Base-by-base conservation (phyloP, 2,797 vertebrate species). In the Poecilia gillii region DNA sequence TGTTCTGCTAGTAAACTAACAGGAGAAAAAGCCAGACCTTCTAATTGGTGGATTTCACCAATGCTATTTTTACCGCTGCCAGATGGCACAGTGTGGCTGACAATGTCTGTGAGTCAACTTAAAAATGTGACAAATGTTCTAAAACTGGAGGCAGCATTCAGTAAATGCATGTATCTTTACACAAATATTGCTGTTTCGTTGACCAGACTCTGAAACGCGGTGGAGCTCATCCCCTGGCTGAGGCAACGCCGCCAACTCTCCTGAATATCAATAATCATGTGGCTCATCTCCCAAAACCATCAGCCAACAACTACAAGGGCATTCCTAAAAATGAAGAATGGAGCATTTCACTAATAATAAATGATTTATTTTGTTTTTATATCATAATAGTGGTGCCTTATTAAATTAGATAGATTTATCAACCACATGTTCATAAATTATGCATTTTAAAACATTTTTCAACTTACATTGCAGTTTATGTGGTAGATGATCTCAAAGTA, bases 141-240 rank as follows among this genome's bases (percentile, higher is more conserved):
- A 74, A 77, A 85, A 78, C 18, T 66, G 64, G 46, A 31, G 55
- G 49, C 20, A 72, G 39, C 39, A 12, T 68, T 82, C 39, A 78
- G 41, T 72, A 66, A 77, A 53, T 28, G 66, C 14, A 39, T 79
- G 81, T 49, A 51, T 53, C 64, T 68, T 39, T 71, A 49, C n/a
- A 62, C 74, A 81, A 85, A 76, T 75, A 36, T 1, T 33, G 46
- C n/a, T 41, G 33, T 20, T 43, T 18, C 23, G 6, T 43, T 72
- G 53, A 81, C 73, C 75, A 16, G 68, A 33, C 77, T 77, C 43
- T 87, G 79, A 84, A 91, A 86, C 83, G 92, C 84, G 85, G 88
- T 90, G 88, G 84, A 93, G 89, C 92, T 91, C 93, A 93, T 86
- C 92, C 90, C 86, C 84, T 90, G 90, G 90, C 88, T 86, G 87